Percentiles rank a stretch among this genome's conserved stretches.
phyloP scores from a whole-genome alignment of 23 tunicate species.

The Trididemnum nubilum region DNA sequence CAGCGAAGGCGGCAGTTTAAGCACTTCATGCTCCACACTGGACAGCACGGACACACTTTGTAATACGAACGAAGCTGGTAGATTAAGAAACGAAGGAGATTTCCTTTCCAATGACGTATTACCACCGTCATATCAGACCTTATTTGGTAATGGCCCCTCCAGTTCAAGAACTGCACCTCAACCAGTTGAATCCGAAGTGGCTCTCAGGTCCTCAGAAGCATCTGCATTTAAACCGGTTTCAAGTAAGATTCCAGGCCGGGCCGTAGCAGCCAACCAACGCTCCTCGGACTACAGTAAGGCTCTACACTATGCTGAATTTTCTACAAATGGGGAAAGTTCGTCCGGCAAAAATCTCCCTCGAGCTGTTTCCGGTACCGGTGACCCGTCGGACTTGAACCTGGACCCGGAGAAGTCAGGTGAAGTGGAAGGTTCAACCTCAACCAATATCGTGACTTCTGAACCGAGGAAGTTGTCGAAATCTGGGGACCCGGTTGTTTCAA shows the following conservation, averaged over 20 bases:
- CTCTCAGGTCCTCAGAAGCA: neutral
- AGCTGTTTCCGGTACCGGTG: constrained; percentile 13
- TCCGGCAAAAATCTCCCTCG: neutral
- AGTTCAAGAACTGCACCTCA: neutral
- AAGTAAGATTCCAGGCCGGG: constrained; percentile 47
- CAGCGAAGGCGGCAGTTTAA: constrained; percentile 77
- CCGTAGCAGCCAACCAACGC: constrained; percentile 1
- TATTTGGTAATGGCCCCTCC: neutral
- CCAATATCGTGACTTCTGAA: constrained; percentile 14
- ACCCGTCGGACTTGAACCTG: neutral
- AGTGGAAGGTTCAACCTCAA: neutral
- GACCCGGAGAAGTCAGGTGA: constrained; percentile 7
- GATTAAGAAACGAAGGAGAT: neutral
- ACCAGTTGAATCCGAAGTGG: neutral
- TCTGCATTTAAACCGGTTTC: neutral
- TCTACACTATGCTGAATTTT: constrained; percentile 35
- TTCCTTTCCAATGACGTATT: neutral
- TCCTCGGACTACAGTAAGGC: constrained; percentile 56
- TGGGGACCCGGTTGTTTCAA: neutral
- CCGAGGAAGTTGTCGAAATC: constrained; percentile 4
- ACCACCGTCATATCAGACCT: neutral
- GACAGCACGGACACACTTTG: constrained; percentile 84
- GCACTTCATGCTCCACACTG: constrained; percentile 75
- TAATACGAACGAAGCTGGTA: constrained; percentile 22
- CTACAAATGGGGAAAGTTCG: neutral